A percentile compares a stretch with the other conserved stretches of the same genome.
Conservation (phyloP, 2,113 vertebrate genomes). For the Ceratotherium simum region DNA sequence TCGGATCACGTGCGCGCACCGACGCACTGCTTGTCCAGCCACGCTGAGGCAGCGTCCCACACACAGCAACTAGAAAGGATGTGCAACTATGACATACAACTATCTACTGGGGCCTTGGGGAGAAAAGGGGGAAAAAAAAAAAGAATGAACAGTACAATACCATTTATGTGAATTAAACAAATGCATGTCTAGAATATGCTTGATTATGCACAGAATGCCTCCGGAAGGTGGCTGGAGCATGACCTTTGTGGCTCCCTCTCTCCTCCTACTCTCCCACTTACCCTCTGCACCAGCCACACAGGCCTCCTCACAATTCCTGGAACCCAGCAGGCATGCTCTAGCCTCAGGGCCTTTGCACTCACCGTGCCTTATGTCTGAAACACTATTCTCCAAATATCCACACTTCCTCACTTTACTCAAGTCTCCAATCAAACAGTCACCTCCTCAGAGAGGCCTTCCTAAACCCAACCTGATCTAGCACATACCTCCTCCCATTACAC, state of each 20-base stretch:
- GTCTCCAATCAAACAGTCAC: neutral
- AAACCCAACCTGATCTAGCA: neutral
- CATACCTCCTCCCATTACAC: neutral
- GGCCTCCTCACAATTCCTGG: neutral
- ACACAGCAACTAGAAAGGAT: too few species aligned
- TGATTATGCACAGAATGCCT: neutral
- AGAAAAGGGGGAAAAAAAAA: neutral
- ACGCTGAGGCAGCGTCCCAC: too few species aligned
- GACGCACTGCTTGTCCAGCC: too few species aligned
- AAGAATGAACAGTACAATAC: neutral
- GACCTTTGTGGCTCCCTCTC: neutral
- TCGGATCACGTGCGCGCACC: too few species aligned
- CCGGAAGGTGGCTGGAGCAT: neutral
- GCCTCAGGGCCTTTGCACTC: neutral
- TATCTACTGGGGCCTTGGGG: too few species aligned
- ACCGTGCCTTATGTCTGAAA: neutral
- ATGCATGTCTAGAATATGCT: neutral
- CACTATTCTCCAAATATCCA: neutral
- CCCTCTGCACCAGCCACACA: neutral
- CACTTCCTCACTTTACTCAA: neutral
- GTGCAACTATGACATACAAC: too few species aligned
- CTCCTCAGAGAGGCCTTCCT: neutral
- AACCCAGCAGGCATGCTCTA: neutral
- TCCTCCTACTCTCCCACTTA: neutral
- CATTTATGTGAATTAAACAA: neutral